These are phyloP conservation scores for Drosophila yooni DNA, from an alignment of 2,888 invertebrate species.

Conservation along the genomic window DNA sequence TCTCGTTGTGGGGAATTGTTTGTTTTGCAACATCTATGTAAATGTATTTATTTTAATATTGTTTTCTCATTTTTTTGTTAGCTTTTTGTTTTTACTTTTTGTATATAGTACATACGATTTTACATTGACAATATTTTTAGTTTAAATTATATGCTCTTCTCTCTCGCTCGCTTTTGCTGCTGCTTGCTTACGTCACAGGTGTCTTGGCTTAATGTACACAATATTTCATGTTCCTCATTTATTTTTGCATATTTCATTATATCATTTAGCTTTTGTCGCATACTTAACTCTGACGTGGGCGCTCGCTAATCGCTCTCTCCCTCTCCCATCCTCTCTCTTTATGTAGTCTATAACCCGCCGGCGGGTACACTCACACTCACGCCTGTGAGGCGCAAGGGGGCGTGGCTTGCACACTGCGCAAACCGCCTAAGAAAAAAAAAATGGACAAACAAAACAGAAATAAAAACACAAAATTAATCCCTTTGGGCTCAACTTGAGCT, in stretches of 20 bases:
- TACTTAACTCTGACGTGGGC: slow-evolving; percentile 14
- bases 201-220: slow-evolving; percentile 37
- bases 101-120: slow-evolving; percentile 73
- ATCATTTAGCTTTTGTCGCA: slow-evolving; percentile 50
- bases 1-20: background rate
- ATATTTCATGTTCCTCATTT: background rate
- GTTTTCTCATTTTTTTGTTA: slow-evolving; percentile 21
- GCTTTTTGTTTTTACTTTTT: slow-evolving; percentile 47
- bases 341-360: slow-evolving; percentile 71
- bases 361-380: slow-evolving; percentile 63
- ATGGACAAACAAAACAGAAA: slow-evolving; percentile 7
- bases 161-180: slow-evolving; percentile 15
- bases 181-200: slow-evolving; percentile 1
- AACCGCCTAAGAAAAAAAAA: slow-evolving; percentile 35
- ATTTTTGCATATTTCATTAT: slow-evolving; percentile 35
- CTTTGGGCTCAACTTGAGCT: slow-evolving; percentile 44
- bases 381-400: slow-evolving; percentile 42
- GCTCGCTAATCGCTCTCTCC: slow-evolving; percentile 4
- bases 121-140: slow-evolving; percentile 75
- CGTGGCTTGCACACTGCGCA: slow-evolving; percentile 63
- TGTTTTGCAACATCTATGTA: slow-evolving; percentile 77
- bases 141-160: slow-evolving; percentile 54
- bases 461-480: slow-evolving; percentile 36
- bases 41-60: slow-evolving; percentile 71
- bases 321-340: background rate